Base-by-base conservation (phyloP, 2,888 invertebrate species). In the Cyclophora albipunctata region DNA sequence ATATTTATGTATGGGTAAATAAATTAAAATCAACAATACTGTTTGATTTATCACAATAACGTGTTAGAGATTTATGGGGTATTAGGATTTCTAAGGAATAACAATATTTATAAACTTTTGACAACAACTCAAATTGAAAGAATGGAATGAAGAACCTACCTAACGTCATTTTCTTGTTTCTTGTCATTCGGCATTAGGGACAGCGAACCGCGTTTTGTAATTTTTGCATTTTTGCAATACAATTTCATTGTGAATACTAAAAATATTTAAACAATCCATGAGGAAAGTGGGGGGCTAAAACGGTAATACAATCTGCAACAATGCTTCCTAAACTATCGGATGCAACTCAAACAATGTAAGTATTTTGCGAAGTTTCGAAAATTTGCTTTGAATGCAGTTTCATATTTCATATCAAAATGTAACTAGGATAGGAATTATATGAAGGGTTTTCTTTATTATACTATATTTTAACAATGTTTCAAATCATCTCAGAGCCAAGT, bases 301-400 rank as follows among this genome's bases (percentile, higher is more conserved):
- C 61, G 63, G 66, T 64, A 58, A 84, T 83, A 81, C 82, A 83
- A 74, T 79, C 84, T 59, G 75, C 76, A 52, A 80, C 80, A 65
- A 83, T 84, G 81, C 81, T 84, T 69, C 81, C 82, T 53, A 85
- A 86, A 69, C 78, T 86, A 56, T 67, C 81, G 67, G 84, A 84
- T 58, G 74, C 82, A 54, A 81, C 84, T 57, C 88, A 89, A 81
- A 84, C 84, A 62, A 84, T 89, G 89, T 89, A 69, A 86, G 88
- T 84, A 62, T 67, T 59, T 20, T 64, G 62, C 4, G 5, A 37
- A 37, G 55, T 47, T 54, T 50, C 34, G 47, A 7, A 34, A 58
- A 45, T 44, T 57, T 55, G 48, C 54, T 53, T 49, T 50, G 45
- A 35, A 49, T 48, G 46, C 49, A 47, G 43, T 54, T 57, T 63